Evolutionary conservation across 2,113 vertebrate genomes (phyloP).

Genomic region (Gila orcuttii): DNA sequence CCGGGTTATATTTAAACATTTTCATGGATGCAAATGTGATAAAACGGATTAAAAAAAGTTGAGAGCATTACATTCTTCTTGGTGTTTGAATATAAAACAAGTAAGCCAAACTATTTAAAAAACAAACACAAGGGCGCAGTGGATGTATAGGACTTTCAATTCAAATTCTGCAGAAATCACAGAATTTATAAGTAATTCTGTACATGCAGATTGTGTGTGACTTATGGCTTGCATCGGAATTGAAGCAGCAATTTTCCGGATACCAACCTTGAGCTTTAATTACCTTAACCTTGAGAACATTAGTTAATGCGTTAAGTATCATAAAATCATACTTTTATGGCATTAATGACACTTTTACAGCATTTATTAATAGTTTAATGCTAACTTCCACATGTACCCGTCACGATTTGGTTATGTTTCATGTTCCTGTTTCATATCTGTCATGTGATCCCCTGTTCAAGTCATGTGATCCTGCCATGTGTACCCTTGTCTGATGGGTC

Average conservation of each 20-base stretch:
- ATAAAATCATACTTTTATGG: not conserved
- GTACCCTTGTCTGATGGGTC: too few relatives aligned
- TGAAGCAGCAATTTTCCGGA: not conserved
- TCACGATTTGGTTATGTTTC: too few relatives aligned
- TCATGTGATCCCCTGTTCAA: too few relatives aligned
- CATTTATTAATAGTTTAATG: not conserved
- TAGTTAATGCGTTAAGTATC: not conserved
- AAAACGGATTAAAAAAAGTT: not conserved
- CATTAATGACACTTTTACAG: not conserved
- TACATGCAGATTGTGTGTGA: not conserved
- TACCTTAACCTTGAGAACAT: not conserved
- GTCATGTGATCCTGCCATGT: too few relatives aligned
- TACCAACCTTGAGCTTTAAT: not conserved
- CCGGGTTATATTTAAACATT: not conserved
- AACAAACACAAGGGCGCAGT: not conserved
- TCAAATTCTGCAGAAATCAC: not conserved
- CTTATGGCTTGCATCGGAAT: not conserved
- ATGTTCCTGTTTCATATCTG: too few relatives aligned
- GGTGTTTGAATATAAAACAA: too few relatives aligned
- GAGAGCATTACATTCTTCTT: not conserved
- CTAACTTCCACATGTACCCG: not conserved
- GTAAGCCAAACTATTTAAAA: too few relatives aligned
- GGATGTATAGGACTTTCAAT: not conserved
- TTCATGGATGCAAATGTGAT: not conserved
- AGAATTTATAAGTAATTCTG: not conserved